phyloP scores from a whole-genome alignment of 2,113 vertebrate genomes.

The Vulpes lagopus region DNA sequence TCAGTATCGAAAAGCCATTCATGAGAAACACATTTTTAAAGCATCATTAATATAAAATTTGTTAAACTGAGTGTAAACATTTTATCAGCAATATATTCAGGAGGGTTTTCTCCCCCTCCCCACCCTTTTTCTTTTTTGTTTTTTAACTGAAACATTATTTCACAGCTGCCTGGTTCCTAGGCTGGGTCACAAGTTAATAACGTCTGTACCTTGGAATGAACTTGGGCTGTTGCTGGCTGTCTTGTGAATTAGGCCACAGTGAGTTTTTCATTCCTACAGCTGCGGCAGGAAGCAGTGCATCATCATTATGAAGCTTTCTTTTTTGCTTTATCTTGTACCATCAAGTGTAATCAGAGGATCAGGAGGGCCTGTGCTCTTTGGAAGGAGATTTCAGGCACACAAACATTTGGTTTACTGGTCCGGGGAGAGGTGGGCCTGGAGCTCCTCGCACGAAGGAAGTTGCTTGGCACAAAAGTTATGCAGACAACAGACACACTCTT shows the following conservation, averaged over 20 bases:
- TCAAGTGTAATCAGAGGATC: conserved; percentile 73
- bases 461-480: neutral
- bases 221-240: conserved; percentile 70
- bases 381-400: conserved; percentile 64
- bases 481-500: conserved; percentile 5
- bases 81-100: conserved; percentile 79
- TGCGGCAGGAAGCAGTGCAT: conserved; percentile 67
- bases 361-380: conserved; percentile 38
- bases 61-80: conserved; percentile 82
- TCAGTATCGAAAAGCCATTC: conserved; percentile 79
- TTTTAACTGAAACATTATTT: conserved; percentile 80
- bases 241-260: conserved; percentile 59
- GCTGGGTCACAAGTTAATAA: conserved; percentile 79
- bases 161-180: conserved; percentile 71
- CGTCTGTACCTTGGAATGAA: conserved; percentile 74
- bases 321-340: conserved; percentile 67
- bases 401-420: conserved; percentile 59
- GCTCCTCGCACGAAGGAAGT: neutral
- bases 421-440: rapidly evolving
- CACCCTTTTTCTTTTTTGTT: neutral
- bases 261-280: conserved; percentile 57
- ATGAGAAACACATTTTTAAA: conserved; percentile 81
- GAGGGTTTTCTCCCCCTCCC: neutral
- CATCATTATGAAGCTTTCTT: conserved; percentile 71
- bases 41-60: conserved; percentile 78